phyloP scores from a whole-genome alignment of 2,888 invertebrate genomes.

The Heliconius cydno region DNA sequence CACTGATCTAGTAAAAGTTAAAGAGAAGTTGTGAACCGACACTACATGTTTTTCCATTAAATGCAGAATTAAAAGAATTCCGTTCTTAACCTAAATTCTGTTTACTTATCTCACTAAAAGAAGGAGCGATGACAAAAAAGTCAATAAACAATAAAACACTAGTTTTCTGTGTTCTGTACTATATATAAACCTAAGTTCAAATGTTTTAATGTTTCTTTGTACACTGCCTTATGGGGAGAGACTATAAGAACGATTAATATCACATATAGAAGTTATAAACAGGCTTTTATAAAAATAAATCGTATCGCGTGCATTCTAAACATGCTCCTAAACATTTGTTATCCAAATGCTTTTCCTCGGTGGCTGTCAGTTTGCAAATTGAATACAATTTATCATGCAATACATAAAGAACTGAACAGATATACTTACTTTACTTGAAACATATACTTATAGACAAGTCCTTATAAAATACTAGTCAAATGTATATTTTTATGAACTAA shows the following conservation, averaged over 20 bases:
- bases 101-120: no score
- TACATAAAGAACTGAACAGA: slow-evolving; percentile 66
- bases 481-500: neutral
- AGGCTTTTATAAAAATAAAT: slow-evolving; percentile 45
- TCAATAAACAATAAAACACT: neutral
- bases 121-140: neutral
- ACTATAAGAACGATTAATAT: slow-evolving; percentile 29
- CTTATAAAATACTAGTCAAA: slow-evolving; percentile 10
- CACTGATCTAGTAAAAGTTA: neutral
- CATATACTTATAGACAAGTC: slow-evolving; percentile 35
- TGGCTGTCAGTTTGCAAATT: slow-evolving; percentile 78
- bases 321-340: slow-evolving; percentile 72
- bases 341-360: slow-evolving; percentile 76
- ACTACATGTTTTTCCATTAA: no score
- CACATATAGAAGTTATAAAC: slow-evolving; percentile 35
- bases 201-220: neutral
- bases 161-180: neutral
- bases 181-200: neutral
- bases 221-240: neutral
- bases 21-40: neutral
- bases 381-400: slow-evolving; percentile 80
- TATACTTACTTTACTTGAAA: slow-evolving; percentile 60
- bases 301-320: slow-evolving; percentile 75
- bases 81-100: no score
- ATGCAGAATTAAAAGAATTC: no score